Evolutionary conservation across 2,113 vertebrate genomes (phyloP).

Genomic region (Pica pica): DNA sequence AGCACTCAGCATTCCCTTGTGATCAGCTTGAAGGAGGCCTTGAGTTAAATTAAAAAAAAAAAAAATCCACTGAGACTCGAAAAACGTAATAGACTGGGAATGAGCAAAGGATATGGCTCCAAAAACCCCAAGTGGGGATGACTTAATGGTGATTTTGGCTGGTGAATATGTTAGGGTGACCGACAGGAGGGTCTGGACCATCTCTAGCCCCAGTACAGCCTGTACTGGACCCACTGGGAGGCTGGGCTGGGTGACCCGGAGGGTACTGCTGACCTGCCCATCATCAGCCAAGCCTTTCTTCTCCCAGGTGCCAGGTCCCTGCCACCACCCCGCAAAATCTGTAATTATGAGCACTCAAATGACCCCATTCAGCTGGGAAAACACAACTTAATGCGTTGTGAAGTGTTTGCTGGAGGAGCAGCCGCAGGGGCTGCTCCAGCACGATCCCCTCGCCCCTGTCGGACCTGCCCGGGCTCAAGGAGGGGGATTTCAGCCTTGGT

Average conservation of each 20-base stretch:
- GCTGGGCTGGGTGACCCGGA: rapidly evolving
- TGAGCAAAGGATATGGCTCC: background rate
- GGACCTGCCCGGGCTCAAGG: background rate
- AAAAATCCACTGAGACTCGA: background rate
- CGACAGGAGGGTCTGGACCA: background rate
- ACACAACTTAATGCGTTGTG: background rate
- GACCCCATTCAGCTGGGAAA: background rate
- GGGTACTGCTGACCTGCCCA: background rate
- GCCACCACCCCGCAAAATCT: background rate
- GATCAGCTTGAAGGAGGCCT: slow-evolving; percentile 25
- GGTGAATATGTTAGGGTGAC: rapidly evolving
- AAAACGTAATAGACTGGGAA: background rate
- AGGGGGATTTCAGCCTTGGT: background rate
- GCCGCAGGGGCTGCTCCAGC: background rate
- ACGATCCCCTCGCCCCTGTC: background rate
- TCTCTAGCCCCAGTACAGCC: background rate
- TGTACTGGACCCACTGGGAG: rapidly evolving
- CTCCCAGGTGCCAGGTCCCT: background rate
- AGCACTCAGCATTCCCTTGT: slow-evolving; percentile 45
- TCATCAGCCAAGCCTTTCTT: background rate
- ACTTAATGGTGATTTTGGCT: background rate
- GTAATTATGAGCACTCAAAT: background rate
- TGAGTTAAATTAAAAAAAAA: background rate
- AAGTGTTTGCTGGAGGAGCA: background rate
- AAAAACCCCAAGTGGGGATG: background rate